Percentiles rank a stretch among this genome's conserved stretches.
Evolutionary conservation across 2,113 vertebrate genomes (phyloP).

Genomic region (Gymnogyps californianus): DNA sequence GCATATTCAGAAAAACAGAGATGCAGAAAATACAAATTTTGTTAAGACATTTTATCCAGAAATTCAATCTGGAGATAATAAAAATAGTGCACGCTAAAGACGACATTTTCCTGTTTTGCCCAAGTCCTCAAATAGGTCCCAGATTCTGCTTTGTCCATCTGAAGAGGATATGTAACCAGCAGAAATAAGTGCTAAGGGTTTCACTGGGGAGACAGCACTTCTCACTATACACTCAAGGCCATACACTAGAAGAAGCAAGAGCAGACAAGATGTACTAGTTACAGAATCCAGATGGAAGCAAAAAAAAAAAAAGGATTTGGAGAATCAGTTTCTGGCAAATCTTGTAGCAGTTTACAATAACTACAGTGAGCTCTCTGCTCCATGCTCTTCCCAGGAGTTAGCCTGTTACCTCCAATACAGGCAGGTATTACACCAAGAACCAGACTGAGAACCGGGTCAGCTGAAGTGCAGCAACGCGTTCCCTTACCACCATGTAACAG

Average conservation of each 20-base stretch:
- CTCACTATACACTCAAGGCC: accelerated
- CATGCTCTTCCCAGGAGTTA: accelerated
- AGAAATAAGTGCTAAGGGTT: neutral
- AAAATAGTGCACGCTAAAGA: accelerated
- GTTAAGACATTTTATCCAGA: neutral
- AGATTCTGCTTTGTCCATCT: neutral
- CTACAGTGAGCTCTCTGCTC: neutral
- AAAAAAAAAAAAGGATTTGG: neutral
- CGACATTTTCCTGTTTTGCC: accelerated
- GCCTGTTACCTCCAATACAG: neutral
- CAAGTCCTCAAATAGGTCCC: neutral
- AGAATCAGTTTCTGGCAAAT: neutral
- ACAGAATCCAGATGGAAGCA: neutral
- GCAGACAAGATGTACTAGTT: neutral
- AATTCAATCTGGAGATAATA: neutral
- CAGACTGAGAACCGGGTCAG: neutral
- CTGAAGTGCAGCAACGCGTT: neutral
- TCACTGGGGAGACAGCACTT: too few species aligned
- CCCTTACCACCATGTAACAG: accelerated
- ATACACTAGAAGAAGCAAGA: accelerated
- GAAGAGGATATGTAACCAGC: neutral
- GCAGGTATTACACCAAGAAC: neutral
- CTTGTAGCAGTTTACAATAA: neutral
- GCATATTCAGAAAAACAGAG: neutral
- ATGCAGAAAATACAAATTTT: neutral